Evolutionary conservation across 2,797 vertebrate species (phyloP).

Genomic region (Fistularia commersonii): DNA sequence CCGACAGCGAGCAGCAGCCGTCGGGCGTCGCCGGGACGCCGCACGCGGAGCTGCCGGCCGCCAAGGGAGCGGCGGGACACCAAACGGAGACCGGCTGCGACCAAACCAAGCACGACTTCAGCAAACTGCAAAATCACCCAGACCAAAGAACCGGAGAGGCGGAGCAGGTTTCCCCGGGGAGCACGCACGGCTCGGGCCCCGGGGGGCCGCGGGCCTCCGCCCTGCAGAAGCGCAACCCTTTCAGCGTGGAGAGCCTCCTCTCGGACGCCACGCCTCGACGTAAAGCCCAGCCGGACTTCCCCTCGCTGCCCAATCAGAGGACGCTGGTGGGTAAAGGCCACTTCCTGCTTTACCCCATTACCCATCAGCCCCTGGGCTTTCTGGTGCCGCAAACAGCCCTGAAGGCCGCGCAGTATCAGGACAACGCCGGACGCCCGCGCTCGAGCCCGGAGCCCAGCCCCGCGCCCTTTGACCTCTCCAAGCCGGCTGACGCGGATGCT

Average conservation of each 20-base stretch:
- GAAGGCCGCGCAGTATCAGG: slow-evolving; percentile 73
- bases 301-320: slow-evolving; percentile 79
- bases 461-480: slow-evolving; percentile 47
- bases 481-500: slow-evolving; percentile 37
- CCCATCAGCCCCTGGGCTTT: slow-evolving; percentile 90
- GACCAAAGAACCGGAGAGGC: slow-evolving; percentile 76
- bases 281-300: slow-evolving; percentile 82
- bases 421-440: slow-evolving; percentile 63
- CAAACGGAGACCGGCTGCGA: slow-evolving; percentile 72
- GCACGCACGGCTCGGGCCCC: slow-evolving; percentile 64
- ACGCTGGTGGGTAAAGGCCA: slow-evolving; percentile 90
- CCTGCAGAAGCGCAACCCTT: slow-evolving; percentile 88
- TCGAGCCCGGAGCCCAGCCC: slow-evolving; percentile 42
- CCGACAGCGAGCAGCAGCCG: slow-evolving; percentile 78
- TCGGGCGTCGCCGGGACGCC: slow-evolving; percentile 40
- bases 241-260: slow-evolving; percentile 95
- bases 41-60: slow-evolving; percentile 50
- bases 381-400: slow-evolving; percentile 88
- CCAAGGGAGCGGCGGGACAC: slow-evolving; percentile 44
- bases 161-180: slow-evolving; percentile 74
- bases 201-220: slow-evolving; percentile 68
- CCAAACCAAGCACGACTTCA: slow-evolving; percentile 68
- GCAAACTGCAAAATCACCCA: slow-evolving; percentile 63
- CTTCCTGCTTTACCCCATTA: slow-evolving; percentile 93
- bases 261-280: slow-evolving; percentile 87